Evolutionary conservation across 1,140 invertebrate species (phyloP), one percentile per base, ranked within the genome.

Genomic region (Dendroctonus valens): DNA sequence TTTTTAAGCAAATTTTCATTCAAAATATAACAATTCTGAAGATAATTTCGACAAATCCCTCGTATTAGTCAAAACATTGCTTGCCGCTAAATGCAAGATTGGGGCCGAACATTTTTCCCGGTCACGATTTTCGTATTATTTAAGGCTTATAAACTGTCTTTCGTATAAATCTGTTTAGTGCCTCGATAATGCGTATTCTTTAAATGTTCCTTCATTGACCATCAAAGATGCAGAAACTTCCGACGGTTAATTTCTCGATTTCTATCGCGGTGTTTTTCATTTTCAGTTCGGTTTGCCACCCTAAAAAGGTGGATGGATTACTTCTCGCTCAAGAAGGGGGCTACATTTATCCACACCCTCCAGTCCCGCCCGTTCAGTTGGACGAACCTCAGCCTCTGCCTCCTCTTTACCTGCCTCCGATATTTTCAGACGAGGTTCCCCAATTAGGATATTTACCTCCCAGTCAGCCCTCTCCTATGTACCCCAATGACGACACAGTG

Each of bases 321-420:
- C 41, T 60, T 39, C 11, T 12, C 9, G 6, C 38, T 55, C 49
- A 41, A 55, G 60, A 41, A 52, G 52, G 48, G 6, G 67, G 72
- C n/a, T 73, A 74, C 58, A 50, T 63, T 15, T 73, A 74, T 52
- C 74, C 72, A n/a, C 54, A 66, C 44, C 68, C 68, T n/a, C 54
- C 63, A 46, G 70, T 69, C 7, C 73, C 72, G 5, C 71, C 71
- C 0, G 48, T 66, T 2, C 55, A 67, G 11, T 54, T 71, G 9
- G 70, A 72, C 41, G 72, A 69, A 55, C 70, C 64, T 6, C 12
- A 48, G 9, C 58, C 41, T 57, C 53, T 71, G 40, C 72, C 72
- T 40, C 70, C 72, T 7, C 9, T 72, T 37, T 65, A 59, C 41
- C 26, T 59, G 37, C 42, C 46, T n/a, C 46, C 58, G 7, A 9